Base-by-base conservation (phyloP, 2,113 vertebrate species). In the Syrmaticus mikado region DNA sequence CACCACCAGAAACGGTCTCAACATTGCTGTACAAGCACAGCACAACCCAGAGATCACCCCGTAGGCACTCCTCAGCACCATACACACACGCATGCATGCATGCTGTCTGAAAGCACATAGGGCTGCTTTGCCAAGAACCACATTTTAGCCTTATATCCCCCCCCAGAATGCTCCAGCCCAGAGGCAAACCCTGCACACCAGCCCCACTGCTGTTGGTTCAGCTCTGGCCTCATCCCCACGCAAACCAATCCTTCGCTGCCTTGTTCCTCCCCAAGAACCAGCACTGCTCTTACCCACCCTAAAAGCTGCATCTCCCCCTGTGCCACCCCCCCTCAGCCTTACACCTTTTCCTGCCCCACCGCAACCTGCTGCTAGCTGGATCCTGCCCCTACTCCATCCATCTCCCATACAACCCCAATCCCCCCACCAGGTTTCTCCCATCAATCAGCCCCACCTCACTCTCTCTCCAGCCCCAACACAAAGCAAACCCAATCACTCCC, bases 31-130 rank as follows among this genome's bases (percentile, higher is more conserved):
- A 52, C 28, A 43, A 43, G 25, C 10, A 50, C 4, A 1, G 3
- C 22, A 8, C 6, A 80, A 65, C 20, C 24, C 73, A 21, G 61
- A 93, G 34, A 66, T 24, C 64, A 13, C 34, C 22, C 8, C 40
- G 8, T 55, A 81, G 43, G 41, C 16, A 60, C 3, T 5, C 12
- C 11, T 60, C 30, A 28, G 5, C 40, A 36, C 18, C 5, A 3
- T 25, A 22, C 2, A 14, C 8, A 21, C 5, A 32, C 4, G 0
- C 1, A 36, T 2, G 6, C 1, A 36, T 2, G 6, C 61, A 52
- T 8, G 2, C 1, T 2, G 20, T 13, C 57, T 17, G n/a, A 43
- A 53, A 15, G 22, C 70, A 24, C 1, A 0, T 21, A 57, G 36
- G 61, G 66, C 13, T 2, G 18, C 13, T 24, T 16, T 4, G 4